phyloP scores from a whole-genome alignment of 1,140 invertebrate genomes.

The Drosophila mayri region DNA sequence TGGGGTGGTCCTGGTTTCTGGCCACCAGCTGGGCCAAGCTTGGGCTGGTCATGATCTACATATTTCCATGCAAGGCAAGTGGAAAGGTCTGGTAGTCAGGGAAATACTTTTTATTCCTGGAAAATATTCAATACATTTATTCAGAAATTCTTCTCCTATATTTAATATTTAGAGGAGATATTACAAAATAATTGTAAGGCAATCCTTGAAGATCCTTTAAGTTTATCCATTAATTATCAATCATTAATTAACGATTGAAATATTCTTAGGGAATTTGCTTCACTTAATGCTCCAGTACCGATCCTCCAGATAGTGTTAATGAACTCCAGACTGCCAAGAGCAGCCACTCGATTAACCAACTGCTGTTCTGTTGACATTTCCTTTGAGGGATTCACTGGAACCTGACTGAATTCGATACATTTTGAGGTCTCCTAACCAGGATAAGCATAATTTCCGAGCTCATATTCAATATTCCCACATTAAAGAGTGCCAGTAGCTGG shows the following conservation, averaged over 20 bases:
- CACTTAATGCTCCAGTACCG: slow-evolving; percentile 27
- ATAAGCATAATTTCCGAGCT: slow-evolving; percentile 37
- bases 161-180: not conserved
- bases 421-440: slow-evolving; percentile 7
- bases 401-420: slow-evolving; percentile 39
- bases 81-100: not conserved
- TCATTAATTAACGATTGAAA: slow-evolving; percentile 9
- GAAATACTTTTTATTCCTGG: not conserved
- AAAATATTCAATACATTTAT: no score
- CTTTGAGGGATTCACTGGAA: slow-evolving; percentile 28
- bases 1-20: slow-evolving; percentile 30
- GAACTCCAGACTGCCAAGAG: slow-evolving; percentile 20
- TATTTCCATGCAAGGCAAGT: slow-evolving; percentile 27
- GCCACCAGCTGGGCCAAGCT: slow-evolving; percentile 32
- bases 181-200: not conserved
- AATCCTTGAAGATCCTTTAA: not conserved
- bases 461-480: slow-evolving; percentile 77
- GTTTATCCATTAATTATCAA: not conserved
- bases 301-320: slow-evolving; percentile 29
- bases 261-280: slow-evolving; percentile 1
- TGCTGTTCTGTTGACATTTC: slow-evolving; percentile 30
- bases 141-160: not conserved
- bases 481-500: slow-evolving; percentile 39
- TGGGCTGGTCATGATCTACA: slow-evolving; percentile 21
- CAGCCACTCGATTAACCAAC: slow-evolving; percentile 20